Conservation (phyloP, 2,888 invertebrate species). For the Ditula angustiorana region DNA sequence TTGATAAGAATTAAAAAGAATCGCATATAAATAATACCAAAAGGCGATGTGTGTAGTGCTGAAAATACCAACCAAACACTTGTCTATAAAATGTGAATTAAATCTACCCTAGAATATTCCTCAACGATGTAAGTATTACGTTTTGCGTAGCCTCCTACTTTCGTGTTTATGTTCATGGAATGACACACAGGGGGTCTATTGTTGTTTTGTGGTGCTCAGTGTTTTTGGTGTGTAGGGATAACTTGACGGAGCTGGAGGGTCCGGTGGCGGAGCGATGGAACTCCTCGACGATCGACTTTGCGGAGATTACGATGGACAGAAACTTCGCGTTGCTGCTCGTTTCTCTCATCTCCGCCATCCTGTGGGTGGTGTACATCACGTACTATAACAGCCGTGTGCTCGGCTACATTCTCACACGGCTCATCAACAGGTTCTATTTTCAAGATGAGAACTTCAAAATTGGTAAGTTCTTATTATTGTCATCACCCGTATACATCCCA, state of each 20-base stretch:
- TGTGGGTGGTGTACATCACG: conserved; percentile 97
- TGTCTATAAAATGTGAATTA: conserved; percentile 67
- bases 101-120: conserved; percentile 51
- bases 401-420: conserved; percentile 95
- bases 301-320: conserved; percentile 90
- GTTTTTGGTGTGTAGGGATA: conserved; percentile 64
- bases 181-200: conserved; percentile 53
- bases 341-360: conserved; percentile 92
- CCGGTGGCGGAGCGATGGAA: conserved; percentile 85
- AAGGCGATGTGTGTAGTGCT: conserved; percentile 55
- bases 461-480: conserved; percentile 85
- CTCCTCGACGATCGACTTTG: conserved; percentile 69
- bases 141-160: conserved; percentile 56
- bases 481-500: no score
- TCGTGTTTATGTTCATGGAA: conserved; percentile 56
- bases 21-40: conserved; percentile 40
- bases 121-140: conserved; percentile 67
- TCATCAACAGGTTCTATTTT: conserved; percentile 94
- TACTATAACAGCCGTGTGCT: conserved; percentile 97
- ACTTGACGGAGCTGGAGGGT: conserved; percentile 56
- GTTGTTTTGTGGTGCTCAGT: conserved; percentile 45
- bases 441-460: conserved; percentile 95
- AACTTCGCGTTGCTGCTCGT: conserved; percentile 91
- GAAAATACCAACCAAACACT: conserved; percentile 49
- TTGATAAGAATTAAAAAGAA: conserved; percentile 52